Evolutionary conservation across 2,113 vertebrate species (phyloP).

Genomic region (Leptobrachium ailaonicum): DNA sequence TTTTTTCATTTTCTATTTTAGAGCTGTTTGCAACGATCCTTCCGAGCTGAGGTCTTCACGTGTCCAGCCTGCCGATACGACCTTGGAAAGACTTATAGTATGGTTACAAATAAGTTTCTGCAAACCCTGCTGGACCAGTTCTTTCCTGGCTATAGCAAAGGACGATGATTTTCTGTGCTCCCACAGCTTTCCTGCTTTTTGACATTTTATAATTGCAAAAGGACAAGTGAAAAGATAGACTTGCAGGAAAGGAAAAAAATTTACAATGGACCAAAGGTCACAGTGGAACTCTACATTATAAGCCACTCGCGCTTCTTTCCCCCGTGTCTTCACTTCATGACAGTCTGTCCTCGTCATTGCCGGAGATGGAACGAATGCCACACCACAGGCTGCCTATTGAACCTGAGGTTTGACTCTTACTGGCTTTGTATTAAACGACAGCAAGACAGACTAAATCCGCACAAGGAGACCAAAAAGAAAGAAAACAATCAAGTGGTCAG

Average conservation of each 20-base stretch:
- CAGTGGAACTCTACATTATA: conserved; percentile 60
- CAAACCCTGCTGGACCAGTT: conserved; percentile 95
- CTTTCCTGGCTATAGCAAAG: conserved; percentile 98
- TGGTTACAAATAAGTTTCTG: conserved; percentile 90
- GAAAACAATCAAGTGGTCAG: conserved; percentile 67
- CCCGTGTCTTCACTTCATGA: conserved; percentile 67
- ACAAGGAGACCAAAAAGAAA: conserved; percentile 60
- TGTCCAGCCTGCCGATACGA: conserved; percentile 95
- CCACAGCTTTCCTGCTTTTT: conserved; percentile 53
- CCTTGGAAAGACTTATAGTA: conserved; percentile 89
- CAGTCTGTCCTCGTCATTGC: conserved; percentile 61
- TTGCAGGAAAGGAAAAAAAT: conserved; percentile 52
- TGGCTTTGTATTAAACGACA: conserved; percentile 74
- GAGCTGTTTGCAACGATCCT: conserved; percentile 95
- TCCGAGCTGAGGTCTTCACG: conserved; percentile 91
- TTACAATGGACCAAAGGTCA: conserved; percentile 66
- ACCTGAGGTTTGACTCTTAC: conserved; percentile 64
- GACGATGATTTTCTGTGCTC: conserved; percentile 81
- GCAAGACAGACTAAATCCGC: conserved; percentile 76
- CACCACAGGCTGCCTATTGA: conserved; percentile 57
- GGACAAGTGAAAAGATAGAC: conserved; percentile 32
- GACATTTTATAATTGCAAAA: conserved; percentile 56
- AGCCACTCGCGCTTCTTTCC: conserved; percentile 70
- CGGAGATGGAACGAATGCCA: conserved; percentile 54
- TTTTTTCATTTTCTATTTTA: conserved; percentile 50